Conservation (phyloP, 2,797 vertebrate species). For the Leucoraja ocellata region DNA sequence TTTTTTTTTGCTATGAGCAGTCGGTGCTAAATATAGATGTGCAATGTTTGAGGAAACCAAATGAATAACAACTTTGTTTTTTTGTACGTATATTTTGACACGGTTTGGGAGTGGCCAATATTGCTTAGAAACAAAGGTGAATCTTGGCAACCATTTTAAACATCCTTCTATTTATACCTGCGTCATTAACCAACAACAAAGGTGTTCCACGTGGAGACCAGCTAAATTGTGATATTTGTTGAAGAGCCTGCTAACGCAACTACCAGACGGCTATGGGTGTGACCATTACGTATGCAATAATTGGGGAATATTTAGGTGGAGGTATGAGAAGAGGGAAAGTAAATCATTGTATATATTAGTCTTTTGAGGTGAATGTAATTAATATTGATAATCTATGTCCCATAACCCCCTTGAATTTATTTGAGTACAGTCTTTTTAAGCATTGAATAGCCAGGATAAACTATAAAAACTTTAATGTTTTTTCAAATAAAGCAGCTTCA, state of each 20-base stretch:
- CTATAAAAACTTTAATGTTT: no score
- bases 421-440: no score
- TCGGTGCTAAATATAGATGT: constrained; percentile 22
- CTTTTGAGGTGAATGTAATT: no score
- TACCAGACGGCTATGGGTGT: no score
- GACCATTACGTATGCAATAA: neutral
- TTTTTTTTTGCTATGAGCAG: neutral
- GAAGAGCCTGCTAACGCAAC: neutral
- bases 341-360: neutral
- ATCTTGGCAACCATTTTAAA: constrained; percentile 11
- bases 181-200: constrained; percentile 20
- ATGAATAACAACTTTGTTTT: constrained; percentile 36
- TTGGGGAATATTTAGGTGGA: neutral
- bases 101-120: neutral
- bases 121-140: constrained; percentile 21
- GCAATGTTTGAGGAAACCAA: neutral
- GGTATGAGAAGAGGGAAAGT: neutral
- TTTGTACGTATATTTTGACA: constrained; percentile 27
- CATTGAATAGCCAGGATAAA: no score
- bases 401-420: no score
- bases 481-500: no score
- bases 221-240: neutral
- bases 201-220: neutral
- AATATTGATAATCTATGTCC: no score
- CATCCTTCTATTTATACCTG: constrained; percentile 17